Base-by-base conservation (phyloP, 2,888 invertebrate genomes). In the Erebia aethiops region DNA sequence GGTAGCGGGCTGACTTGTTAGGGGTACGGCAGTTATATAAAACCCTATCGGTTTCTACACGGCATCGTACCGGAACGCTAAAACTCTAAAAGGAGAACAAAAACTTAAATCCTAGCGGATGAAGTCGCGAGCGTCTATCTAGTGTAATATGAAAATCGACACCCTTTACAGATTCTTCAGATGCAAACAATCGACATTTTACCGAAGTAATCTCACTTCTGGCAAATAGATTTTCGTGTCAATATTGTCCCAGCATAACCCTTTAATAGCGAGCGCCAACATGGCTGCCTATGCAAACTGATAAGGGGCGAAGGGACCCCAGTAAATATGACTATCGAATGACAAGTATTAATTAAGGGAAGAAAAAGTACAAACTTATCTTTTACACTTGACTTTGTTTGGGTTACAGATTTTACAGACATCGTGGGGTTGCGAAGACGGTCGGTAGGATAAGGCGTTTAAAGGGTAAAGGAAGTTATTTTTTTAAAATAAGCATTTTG, bases 341-440 rank as follows among this genome's bases (percentile, higher is more conserved):
- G 85, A 85, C 88, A 82, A 80, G 84, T 87, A 90, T 88, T 89
- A 88, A 89, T 89, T 88, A 88, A 79, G 78, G 73, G 73, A 69
- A 70, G 64, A 74, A 72, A 74, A 74, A 68, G 52, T 46, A 57
- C 35, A 65, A 61, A 67, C 61, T 72, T 71, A 71, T 69, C 67
- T 67, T 35, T 74, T 71, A 63, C 69, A 63, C 69, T 73, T 69
- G 46, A 66, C 62, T 70, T 51, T 71, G 58, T 70, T 51, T 58
- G 46, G 9, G 41, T 13, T 46, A 35, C 35, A 57, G 54, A 35
- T 49, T 46, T 16, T 16, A 46, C 35, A 51, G 54, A 18, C 35
- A 35, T 13, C 13, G 41, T 64, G 11, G 57, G 46, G 58, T 21
- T 43, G 52, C 16, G 16, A 10, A 16, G 10, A 41, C 35, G 35